A percentile compares a stretch with the other conserved stretches of the same genome.
phyloP scores from a whole-genome alignment of 2,888 invertebrate species.

The Drosophila multiciliata region DNA sequence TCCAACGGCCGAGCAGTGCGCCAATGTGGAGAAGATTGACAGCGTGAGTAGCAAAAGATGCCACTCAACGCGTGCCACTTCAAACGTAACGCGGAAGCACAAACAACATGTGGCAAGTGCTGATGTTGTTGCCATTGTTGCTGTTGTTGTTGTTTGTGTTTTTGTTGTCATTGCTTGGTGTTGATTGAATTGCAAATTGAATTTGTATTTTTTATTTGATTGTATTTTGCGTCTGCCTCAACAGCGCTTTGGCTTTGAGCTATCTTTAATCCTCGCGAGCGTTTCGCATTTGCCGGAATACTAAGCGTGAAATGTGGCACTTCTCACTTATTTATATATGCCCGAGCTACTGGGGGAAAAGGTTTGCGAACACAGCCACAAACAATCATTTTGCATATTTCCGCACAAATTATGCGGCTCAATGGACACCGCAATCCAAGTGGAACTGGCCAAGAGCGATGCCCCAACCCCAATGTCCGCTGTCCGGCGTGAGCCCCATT shows the following conservation, averaged over 20 bases:
- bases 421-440: constrained; percentile 54
- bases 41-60: constrained; percentile 45
- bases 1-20: constrained; percentile 84
- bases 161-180: constrained; percentile 58
- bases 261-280: constrained; percentile 42
- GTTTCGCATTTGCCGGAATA: constrained; percentile 51
- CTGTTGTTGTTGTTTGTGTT: constrained; percentile 32
- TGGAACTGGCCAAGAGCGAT: constrained; percentile 61
- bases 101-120: constrained; percentile 53
- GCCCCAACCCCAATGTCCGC: constrained; percentile 26
- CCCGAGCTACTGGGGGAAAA: constrained; percentile 42
- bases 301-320: constrained; percentile 81
- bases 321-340: constrained; percentile 78
- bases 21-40: constrained; percentile 48
- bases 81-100: constrained; percentile 70
- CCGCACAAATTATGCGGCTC: constrained; percentile 80
- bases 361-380: constrained; percentile 24
- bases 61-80: constrained; percentile 52
- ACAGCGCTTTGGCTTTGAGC: constrained; percentile 13
- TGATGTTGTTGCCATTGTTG: constrained; percentile 10
- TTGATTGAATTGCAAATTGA: constrained; percentile 37
- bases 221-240: background rate
- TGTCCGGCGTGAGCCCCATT: constrained; percentile 21
- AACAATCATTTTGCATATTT: constrained; percentile 65
- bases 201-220: constrained; percentile 22